Evolutionary conservation across 2,113 vertebrate species (phyloP).

Genomic region (Heterotilapia buettikoferi): DNA sequence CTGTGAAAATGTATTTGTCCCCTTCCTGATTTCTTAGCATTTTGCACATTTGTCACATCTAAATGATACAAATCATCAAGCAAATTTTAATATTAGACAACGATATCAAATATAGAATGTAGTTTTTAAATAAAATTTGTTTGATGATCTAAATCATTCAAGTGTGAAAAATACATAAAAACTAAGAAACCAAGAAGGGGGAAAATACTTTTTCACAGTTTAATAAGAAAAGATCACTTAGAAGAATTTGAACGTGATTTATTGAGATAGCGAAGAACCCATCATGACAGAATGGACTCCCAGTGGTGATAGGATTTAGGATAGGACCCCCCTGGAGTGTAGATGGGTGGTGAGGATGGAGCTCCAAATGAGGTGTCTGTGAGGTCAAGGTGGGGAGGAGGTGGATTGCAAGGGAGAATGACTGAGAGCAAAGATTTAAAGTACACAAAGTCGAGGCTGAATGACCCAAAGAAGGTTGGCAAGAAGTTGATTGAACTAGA

Average conservation of each 20-base stretch:
- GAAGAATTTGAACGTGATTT: not conserved
- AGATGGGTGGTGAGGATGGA: not conserved
- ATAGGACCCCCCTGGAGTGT: not conserved
- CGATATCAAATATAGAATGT: not conserved
- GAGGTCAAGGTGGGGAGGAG: not conserved
- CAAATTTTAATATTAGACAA: not conserved
- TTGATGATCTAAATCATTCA: not conserved
- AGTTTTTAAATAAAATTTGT: not conserved
- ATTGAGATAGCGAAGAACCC: not conserved
- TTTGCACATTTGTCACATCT: not conserved
- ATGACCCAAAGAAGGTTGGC: not conserved
- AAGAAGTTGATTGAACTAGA: not conserved
- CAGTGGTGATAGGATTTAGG: not conserved
- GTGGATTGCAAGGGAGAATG: not conserved
- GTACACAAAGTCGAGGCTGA: rapidly evolving
- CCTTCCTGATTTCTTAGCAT: not conserved
- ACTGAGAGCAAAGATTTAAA: not conserved
- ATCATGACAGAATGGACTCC: not conserved
- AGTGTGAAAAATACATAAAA: not conserved
- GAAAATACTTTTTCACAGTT: not conserved
- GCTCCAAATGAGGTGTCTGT: not conserved
- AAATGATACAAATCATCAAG: not conserved
- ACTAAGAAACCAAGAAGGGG: not conserved
- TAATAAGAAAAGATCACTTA: not conserved
- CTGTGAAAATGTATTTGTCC: not conserved